A percentile compares a stretch with the other conserved stretches of the same genome.
phyloP scores from a whole-genome alignment of 2,888 invertebrate species.

The Silvanus unidentatus region DNA sequence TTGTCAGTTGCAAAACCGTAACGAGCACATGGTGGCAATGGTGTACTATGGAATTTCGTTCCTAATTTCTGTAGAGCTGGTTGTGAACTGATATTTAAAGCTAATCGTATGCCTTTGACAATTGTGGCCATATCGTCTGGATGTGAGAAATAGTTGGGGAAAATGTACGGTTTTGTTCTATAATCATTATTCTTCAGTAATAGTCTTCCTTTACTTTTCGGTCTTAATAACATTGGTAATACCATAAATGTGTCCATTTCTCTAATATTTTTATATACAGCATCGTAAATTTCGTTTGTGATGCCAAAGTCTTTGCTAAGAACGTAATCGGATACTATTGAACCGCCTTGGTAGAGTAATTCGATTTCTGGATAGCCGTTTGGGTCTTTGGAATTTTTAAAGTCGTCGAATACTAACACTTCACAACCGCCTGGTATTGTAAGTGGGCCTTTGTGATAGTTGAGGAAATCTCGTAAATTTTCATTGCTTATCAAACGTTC shows the following conservation, averaged over 20 bases:
- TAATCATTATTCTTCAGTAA: constrained; percentile 53
- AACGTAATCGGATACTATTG: constrained; percentile 53
- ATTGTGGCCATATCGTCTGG: constrained; percentile 58
- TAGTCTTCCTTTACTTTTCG: constrained; percentile 56
- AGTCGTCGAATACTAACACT: constrained; percentile 60
- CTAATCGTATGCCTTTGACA: constrained; percentile 57
- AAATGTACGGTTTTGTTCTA: constrained; percentile 53
- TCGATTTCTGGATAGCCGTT: constrained; percentile 63
- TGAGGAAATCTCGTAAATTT: constrained; percentile 36
- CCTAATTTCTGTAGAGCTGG: constrained; percentile 55
- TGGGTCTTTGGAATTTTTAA: constrained; percentile 52
- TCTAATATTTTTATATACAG: constrained; percentile 40
- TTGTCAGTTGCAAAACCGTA: constrained; percentile 57
- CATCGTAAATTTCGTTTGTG: constrained; percentile 37
- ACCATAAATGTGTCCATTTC: constrained; percentile 46
- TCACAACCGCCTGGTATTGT: constrained; percentile 61
- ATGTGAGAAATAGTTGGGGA: constrained; percentile 57
- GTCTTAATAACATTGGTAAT: constrained; percentile 53
- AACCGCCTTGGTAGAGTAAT: constrained; percentile 58
- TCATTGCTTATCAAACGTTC: constrained; percentile 34
- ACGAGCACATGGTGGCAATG: constrained; percentile 56
- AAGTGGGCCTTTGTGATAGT: constrained; percentile 46
- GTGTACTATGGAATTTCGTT: constrained; percentile 54
- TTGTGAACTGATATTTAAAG: constrained; percentile 54
- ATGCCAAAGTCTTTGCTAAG: constrained; percentile 47